phyloP scores from a whole-genome alignment of 2,888 invertebrate species.

The Diachrysia chrysitis region DNA sequence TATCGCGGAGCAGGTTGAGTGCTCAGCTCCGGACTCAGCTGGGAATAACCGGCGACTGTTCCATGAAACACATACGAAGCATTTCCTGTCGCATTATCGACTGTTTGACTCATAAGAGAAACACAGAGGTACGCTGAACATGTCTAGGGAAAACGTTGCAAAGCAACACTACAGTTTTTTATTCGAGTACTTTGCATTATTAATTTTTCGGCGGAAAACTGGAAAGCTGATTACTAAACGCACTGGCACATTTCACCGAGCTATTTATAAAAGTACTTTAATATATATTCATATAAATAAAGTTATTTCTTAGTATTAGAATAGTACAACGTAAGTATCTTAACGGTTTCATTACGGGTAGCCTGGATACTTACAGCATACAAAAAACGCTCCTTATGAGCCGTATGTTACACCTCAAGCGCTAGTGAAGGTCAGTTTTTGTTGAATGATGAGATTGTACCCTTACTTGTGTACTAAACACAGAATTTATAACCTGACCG shows the following conservation, averaged over 20 bases:
- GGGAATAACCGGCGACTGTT: constrained; percentile 67
- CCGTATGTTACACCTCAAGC: constrained; percentile 14
- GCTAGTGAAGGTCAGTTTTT: constrained; percentile 31
- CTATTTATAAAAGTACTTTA: neutral
- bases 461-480: constrained; percentile 41
- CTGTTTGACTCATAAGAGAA: constrained; percentile 61
- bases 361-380: neutral
- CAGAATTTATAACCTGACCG: constrained; percentile 43
- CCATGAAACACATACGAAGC: constrained; percentile 71
- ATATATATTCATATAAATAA: neutral
- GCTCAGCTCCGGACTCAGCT: constrained; percentile 62
- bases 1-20: constrained; percentile 60
- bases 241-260: neutral
- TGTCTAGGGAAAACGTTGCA: constrained; percentile 44
- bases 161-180: constrained; percentile 24
- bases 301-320: neutral
- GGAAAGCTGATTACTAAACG: neutral
- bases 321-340: neutral
- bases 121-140: constrained; percentile 29
- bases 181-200: constrained; percentile 44
- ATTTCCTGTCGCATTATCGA: constrained; percentile 73
- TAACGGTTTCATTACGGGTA: neutral
- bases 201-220: constrained; percentile 38
- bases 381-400: constrained; percentile 27
- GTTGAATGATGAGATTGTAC: constrained; percentile 21